phyloP scores from a whole-genome alignment of 2,113 vertebrate species.

The Hyperoodon ampullatus region DNA sequence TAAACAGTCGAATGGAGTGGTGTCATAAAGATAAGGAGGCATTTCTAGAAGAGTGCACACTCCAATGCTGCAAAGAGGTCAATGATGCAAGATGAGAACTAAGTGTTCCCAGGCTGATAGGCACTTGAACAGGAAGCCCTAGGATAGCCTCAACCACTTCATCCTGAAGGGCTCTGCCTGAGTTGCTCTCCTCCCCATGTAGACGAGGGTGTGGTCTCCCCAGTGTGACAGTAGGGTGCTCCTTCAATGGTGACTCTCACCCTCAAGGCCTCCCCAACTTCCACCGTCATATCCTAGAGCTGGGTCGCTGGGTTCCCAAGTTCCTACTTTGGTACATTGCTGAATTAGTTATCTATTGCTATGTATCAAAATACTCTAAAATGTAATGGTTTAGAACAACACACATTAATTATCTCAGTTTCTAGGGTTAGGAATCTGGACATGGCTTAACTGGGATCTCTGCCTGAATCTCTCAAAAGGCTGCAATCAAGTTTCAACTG shows the following conservation, averaged over 20 bases:
- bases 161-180: background rate
- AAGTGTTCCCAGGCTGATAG: background rate
- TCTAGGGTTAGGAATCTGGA: background rate
- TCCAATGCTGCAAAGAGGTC: background rate
- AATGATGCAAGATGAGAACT: background rate
- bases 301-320: background rate
- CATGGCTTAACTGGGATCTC: background rate
- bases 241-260: background rate
- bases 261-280: background rate
- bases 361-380: background rate
- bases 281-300: background rate
- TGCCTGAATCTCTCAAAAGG: background rate
- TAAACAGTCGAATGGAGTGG: background rate
- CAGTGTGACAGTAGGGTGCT: background rate
- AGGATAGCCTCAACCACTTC: background rate
- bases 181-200: background rate
- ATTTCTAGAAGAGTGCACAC: conserved; percentile 13
- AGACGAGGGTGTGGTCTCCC: background rate
- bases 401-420: background rate
- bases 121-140: background rate
- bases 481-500: background rate
- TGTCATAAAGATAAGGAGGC: conserved; percentile 58
- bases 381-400: background rate
- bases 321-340: background rate
- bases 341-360: background rate